Percentiles rank a stretch among this genome's conserved stretches.
Evolutionary conservation across 2,888 invertebrate species (phyloP).

Genomic region (Rosalia funebris): DNA sequence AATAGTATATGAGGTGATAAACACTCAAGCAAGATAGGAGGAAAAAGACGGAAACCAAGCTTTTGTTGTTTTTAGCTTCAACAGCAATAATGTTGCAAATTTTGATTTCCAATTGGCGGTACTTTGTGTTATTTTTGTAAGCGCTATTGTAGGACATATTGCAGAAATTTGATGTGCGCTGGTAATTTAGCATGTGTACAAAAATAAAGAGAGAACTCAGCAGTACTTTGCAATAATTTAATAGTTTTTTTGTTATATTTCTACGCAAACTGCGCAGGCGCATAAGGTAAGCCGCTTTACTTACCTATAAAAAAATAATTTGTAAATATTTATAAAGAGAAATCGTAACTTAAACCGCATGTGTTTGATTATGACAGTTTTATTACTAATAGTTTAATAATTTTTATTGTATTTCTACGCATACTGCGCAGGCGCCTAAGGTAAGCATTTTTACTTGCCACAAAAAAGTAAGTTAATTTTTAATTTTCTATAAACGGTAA

Average conservation of each 20-base stretch:
- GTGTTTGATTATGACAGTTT: not conserved
- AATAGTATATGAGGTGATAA: too few species aligned
- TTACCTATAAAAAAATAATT: conserved; percentile 1
- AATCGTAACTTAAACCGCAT: not conserved
- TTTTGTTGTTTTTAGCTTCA: conserved; percentile 11
- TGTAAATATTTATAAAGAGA: not conserved
- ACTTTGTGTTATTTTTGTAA: conserved; percentile 5
- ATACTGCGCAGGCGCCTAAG: not conserved
- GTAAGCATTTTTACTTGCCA: conserved; percentile 17
- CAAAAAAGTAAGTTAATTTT: too few species aligned
- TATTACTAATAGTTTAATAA: not conserved
- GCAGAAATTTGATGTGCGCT: conserved; percentile 18
- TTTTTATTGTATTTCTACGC: not conserved
- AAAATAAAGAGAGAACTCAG: conserved; percentile 1
- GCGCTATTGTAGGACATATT: conserved; percentile 15
- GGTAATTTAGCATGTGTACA: conserved; percentile 16
- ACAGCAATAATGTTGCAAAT: conserved; percentile 12
- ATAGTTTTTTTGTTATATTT: conserved; percentile 41
- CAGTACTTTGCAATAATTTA: conserved; percentile 10
- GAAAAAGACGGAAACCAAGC: too few species aligned
- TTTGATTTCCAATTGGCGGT: conserved; percentile 23
- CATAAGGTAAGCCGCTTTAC: conserved; percentile 39
- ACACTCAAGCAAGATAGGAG: too few species aligned
- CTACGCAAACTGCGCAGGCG: conserved; percentile 43
- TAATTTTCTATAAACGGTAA: too few species aligned